Evolutionary conservation across 2,888 invertebrate genomes (phyloP), one percentile per base, ranked within the genome.

Genomic region (Liposcelis brunnea): DNA sequence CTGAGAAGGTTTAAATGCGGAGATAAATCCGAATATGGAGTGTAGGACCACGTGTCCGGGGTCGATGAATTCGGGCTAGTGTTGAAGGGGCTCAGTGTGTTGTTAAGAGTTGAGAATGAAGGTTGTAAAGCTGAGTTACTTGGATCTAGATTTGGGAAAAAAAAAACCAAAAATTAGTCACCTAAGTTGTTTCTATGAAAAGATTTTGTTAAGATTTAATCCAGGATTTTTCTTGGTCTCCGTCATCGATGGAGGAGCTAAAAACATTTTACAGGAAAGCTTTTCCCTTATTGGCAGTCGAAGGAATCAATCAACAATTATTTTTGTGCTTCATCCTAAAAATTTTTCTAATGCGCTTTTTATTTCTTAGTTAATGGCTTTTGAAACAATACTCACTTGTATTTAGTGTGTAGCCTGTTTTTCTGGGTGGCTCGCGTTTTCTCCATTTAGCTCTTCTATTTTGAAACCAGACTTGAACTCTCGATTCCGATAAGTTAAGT

Each of bases 381-480:
- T n/a, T n/a, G n/a, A n/a, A n/a, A n/a, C n/a, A n/a, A n/a, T n/a
- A n/a, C 60, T 59, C 58, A 48, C 65, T 64, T 2, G 64, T 55
- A 34, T 52, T 52, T 2, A 64, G 58, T 57, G 67, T 60, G 52
- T 67, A 68, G 31, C 80, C 84, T 0, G 85, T 86, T 64, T 91
- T 91, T 32, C 91, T 72, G 1, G 91, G 90, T 1, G 91, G 91
- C 59, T 91, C 91, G 32, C 90, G 76, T 60, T 91, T 91, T 42
- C 91, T 75, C 91, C 91, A 91, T 61, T 91, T 91, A 11, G 91
- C 91, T 50, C 91, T 72, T 50, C 91, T 73, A 60, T 91, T 91
- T 67, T 86, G 84, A 62, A 86, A 86, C 85, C 85, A 86, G 31
- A 85, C 85, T 62, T 67, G 64, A 2, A 72, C 71, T 44, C 71